Conservation (phyloP, 2,888 invertebrate species). For the Coenonympha arcania region DNA sequence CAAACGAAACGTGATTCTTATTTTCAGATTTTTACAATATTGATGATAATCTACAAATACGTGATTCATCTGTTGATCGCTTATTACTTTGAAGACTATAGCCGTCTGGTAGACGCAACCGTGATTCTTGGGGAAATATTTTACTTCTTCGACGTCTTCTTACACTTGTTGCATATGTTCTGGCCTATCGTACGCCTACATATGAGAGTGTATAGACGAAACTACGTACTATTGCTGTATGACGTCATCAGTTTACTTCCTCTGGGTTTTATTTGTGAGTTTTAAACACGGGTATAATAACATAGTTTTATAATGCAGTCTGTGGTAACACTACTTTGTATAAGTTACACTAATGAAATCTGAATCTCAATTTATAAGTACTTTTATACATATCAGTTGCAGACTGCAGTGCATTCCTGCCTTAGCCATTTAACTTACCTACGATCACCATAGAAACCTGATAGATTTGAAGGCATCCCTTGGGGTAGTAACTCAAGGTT, state of each 20-base stretch:
- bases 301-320: too few relatives aligned
- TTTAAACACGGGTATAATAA: too few relatives aligned
- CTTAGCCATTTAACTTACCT: too few relatives aligned
- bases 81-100: slow-evolving; percentile 36
- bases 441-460: too few relatives aligned
- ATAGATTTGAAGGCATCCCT: too few relatives aligned
- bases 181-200: slow-evolving; percentile 53
- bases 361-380: too few relatives aligned
- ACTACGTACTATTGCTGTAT: slow-evolving; percentile 35
- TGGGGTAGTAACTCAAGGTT: too few relatives aligned
- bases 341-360: too few relatives aligned
- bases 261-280: slow-evolving; percentile 46
- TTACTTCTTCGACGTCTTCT: slow-evolving; percentile 41
- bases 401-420: too few relatives aligned
- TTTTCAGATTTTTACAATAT: slow-evolving; percentile 45
- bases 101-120: slow-evolving; percentile 33
- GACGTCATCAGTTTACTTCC: slow-evolving; percentile 48
- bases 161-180: slow-evolving; percentile 45
- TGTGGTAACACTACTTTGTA: too few relatives aligned
- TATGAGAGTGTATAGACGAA: slow-evolving; percentile 47
- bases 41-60: slow-evolving; percentile 44
- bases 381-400: too few relatives aligned
- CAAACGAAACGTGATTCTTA: too few relatives aligned
- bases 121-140: slow-evolving; percentile 39
- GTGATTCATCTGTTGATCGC: slow-evolving; percentile 43